Conservation (phyloP, 2,888 invertebrate genomes). For the Caenorhabditis japonica region DNA sequence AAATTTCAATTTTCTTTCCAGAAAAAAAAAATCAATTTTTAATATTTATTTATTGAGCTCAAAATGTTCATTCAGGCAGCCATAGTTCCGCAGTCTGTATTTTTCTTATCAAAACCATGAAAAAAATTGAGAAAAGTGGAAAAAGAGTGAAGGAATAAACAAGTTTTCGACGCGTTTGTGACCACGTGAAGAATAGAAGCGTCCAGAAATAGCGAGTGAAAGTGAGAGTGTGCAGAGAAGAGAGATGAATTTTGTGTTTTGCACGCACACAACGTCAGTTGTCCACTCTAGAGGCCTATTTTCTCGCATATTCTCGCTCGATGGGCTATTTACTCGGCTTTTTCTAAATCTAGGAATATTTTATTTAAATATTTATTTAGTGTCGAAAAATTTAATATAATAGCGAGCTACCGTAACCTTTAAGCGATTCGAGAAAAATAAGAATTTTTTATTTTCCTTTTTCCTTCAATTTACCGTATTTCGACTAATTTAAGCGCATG, state of each 20-base stretch:
- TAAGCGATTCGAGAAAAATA: no score
- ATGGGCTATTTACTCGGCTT: no score
- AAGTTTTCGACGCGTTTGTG: slow-evolving; percentile 21
- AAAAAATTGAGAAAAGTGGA: background rate
- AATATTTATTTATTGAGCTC: background rate
- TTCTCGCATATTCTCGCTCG: no score
- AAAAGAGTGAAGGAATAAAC: slow-evolving; percentile 29
- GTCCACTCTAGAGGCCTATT: no score
- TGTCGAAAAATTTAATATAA: no score
- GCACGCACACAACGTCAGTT: slow-evolving; percentile 48
- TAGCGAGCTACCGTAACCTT: no score
- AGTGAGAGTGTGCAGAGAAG: slow-evolving; percentile 19
- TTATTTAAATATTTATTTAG: no score
- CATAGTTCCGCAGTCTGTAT: slow-evolving; percentile 16
- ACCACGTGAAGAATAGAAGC: slow-evolving; percentile 40
- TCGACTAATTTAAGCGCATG: no score
- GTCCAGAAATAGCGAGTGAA: slow-evolving; percentile 3
- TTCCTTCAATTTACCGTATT: no score
- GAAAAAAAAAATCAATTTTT: background rate
- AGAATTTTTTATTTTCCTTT: no score
- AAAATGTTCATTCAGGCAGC: slow-evolving; percentile 9
- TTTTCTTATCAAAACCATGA: slow-evolving; percentile 1
- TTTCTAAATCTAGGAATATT: no score
- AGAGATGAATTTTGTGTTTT: slow-evolving; percentile 31
- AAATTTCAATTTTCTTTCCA: slow-evolving; percentile 9